A percentile compares a stretch with the other conserved stretches of the same genome.
These are phyloP conservation scores for Psephotus haematonotus DNA, from an alignment of 2,113 vertebrate genomes.

Conservation along the genomic window DNA sequence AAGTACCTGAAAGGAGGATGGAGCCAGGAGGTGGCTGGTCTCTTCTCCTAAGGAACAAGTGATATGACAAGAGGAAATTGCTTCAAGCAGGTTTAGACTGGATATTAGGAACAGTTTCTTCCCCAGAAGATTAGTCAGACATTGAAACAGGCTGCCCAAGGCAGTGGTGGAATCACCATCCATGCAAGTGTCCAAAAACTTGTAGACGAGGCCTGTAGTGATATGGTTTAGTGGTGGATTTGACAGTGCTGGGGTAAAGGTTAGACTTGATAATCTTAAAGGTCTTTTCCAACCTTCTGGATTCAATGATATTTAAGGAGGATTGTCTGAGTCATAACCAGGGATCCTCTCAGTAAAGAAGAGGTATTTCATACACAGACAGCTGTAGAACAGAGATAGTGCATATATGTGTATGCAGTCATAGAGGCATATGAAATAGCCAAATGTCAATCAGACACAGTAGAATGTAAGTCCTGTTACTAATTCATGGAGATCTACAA, in stretches of 20 bases:
- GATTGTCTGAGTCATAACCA: not conserved
- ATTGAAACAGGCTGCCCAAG: not conserved
- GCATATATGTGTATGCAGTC: fast-evolving
- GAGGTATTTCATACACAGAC: not conserved
- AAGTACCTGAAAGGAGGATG: not conserved
- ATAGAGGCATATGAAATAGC: fast-evolving
- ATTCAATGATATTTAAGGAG: not conserved
- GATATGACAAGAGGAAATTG: not conserved
- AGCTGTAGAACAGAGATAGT: not conserved
- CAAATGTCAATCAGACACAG: not conserved
- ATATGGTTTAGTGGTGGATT: not conserved
- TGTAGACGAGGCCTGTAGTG: not conserved
- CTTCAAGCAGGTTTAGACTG: not conserved
- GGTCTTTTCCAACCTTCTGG: not conserved
- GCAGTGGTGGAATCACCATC: not conserved
- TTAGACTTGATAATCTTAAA: not conserved
- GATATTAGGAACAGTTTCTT: not conserved
- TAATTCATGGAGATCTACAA: not conserved
- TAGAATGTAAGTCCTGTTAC: not conserved
- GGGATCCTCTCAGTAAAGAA: not conserved
- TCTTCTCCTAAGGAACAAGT: not conserved
- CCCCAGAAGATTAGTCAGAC: not conserved
- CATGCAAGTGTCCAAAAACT: not conserved
- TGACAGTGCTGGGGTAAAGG: not conserved
- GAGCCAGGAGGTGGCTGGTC: not conserved